Evolutionary conservation across 2,888 invertebrate species (phyloP).

Genomic region (Calameuta pallipes): DNA sequence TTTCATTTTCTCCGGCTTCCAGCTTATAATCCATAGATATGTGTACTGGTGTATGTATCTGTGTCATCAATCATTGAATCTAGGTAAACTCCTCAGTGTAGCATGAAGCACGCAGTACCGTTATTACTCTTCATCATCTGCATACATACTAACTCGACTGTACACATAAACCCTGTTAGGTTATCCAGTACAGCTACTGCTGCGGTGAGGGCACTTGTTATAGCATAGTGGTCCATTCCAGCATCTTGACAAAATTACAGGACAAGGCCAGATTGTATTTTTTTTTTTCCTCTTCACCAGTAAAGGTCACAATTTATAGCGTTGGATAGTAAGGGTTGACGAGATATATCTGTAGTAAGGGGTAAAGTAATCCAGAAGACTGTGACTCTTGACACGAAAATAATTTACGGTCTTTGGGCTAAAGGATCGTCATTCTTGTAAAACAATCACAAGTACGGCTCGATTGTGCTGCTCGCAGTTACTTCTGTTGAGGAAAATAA

Average conservation of each 20-base stretch:
- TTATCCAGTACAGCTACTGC: background rate
- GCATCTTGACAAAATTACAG: background rate
- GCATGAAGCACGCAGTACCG: background rate
- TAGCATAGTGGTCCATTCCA: background rate
- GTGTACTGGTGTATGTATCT: background rate
- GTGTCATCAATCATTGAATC: background rate
- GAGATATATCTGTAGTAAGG: background rate
- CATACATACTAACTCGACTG: constrained; percentile 16
- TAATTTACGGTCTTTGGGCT: background rate
- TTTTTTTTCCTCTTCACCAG: background rate
- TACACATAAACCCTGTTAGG: constrained; percentile 20
- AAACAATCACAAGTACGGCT: background rate
- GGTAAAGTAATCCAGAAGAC: background rate
- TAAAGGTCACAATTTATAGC: background rate
- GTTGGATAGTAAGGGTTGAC: background rate
- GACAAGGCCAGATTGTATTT: background rate
- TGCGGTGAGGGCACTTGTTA: background rate
- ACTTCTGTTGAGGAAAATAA: background rate
- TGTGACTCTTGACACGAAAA: background rate
- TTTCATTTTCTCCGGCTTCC: background rate
- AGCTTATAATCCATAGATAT: background rate
- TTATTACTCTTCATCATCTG: constrained; percentile 31
- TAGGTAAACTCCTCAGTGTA: constrained; percentile 4
- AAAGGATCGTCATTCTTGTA: background rate
- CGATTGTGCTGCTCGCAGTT: background rate